phyloP scores from a whole-genome alignment of 1,140 invertebrate species.

The Monomorium pharaonis region DNA sequence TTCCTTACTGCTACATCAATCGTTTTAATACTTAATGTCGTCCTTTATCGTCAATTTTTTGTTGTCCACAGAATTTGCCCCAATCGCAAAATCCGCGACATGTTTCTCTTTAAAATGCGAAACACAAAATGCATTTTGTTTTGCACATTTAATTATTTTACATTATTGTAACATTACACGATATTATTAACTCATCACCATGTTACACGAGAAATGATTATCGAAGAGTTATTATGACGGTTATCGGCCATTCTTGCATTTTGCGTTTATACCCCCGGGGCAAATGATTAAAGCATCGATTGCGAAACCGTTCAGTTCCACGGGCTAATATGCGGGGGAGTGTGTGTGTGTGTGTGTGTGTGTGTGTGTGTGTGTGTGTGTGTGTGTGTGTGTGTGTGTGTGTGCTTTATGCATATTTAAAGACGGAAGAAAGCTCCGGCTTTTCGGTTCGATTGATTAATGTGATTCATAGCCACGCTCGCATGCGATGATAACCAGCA shows the following conservation, averaged over 20 bases:
- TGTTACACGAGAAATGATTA: background rate
- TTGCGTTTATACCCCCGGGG: background rate
- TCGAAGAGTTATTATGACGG: constrained; percentile 2
- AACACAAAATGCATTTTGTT: background rate
- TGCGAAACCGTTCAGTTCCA: background rate
- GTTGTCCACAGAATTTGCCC: background rate
- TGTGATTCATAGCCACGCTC: background rate
- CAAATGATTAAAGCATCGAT: constrained; percentile 19
- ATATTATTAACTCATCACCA: background rate
- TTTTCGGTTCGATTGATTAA: constrained; percentile 42
- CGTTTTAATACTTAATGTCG: background rate
- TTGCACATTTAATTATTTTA: background rate
- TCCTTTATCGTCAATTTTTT: constrained; percentile 2
- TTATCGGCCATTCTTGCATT: constrained; percentile 21
- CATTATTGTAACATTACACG: background rate
- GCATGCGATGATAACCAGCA: background rate
- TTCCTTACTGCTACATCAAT: background rate
- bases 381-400: too few species aligned
- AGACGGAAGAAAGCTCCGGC: background rate
- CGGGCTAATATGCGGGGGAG: background rate
- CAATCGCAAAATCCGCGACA: background rate
- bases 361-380: too few species aligned
- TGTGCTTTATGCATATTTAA: constrained; percentile 19
- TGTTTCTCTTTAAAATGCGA: background rate
- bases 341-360: background rate